Conservation (phyloP, 2,888 invertebrate genomes). For the Rhaphigaster nebulosa region DNA sequence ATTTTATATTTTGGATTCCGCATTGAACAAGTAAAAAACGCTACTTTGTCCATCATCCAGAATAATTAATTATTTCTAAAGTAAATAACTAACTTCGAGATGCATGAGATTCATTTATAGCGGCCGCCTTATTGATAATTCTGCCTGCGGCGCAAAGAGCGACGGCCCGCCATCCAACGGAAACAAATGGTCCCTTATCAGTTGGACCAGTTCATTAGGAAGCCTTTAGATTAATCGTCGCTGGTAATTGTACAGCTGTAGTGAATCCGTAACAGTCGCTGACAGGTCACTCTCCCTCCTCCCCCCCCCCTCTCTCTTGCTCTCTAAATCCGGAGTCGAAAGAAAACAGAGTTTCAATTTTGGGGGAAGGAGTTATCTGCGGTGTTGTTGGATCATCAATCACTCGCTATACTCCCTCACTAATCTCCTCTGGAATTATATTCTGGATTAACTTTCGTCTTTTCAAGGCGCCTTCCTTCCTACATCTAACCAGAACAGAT, state of each 20-base stretch:
- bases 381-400: slow-evolving; percentile 45
- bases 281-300: slow-evolving; percentile 42
- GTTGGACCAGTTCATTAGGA: slow-evolving; percentile 38
- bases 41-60: no score
- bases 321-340: slow-evolving; percentile 31
- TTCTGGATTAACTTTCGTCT: slow-evolving; percentile 3
- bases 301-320: not conserved
- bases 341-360: slow-evolving; percentile 44
- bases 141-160: not conserved
- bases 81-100: not conserved
- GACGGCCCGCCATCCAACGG: not conserved
- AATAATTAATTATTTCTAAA: no score
- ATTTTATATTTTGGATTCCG: no score
- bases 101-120: not conserved
- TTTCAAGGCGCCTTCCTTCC: not conserved
- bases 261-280: slow-evolving; percentile 52
- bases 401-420: not conserved
- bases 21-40: no score
- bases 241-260: slow-evolving; percentile 55
- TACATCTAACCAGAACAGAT: not conserved
- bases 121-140: not conserved
- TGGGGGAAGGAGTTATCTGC: slow-evolving; percentile 43
- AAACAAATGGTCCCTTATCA: slow-evolving; percentile 33
- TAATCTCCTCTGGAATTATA: slow-evolving; percentile 7
- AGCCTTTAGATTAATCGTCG: slow-evolving; percentile 48